Conservation (phyloP, 2,797 vertebrate species). For the Xenops minutus region DNA sequence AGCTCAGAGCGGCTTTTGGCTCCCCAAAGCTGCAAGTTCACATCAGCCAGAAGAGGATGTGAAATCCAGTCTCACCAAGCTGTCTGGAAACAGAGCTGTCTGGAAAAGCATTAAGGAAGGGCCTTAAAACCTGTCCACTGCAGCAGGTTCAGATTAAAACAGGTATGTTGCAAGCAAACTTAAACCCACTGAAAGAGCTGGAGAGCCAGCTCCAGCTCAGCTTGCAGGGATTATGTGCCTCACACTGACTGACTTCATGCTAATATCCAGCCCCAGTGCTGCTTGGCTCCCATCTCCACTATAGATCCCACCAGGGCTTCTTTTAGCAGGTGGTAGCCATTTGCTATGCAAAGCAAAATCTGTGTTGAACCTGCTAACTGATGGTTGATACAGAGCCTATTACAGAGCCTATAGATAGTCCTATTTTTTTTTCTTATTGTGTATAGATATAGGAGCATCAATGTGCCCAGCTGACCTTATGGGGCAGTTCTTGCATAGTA, state of each 20-base stretch:
- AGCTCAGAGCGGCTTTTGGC: not conserved
- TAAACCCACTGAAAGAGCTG: not conserved
- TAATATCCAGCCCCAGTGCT: not conserved
- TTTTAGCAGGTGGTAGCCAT: not conserved
- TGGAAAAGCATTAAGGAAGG: not conserved
- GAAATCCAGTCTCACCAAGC: conserved; percentile 25
- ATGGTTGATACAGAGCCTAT: not conserved
- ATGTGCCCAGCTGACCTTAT: not conserved
- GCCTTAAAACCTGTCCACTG: conserved; percentile 3
- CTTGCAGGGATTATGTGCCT: not conserved
- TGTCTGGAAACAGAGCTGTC: conserved; percentile 40
- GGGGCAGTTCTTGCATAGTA: not conserved
- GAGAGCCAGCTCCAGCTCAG: not conserved
- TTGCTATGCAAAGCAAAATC: not conserved
- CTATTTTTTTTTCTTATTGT: not conserved
- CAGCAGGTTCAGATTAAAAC: conserved; percentile 49
- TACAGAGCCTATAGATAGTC: not conserved
- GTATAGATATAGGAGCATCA: fast-evolving
- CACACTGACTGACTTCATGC: not conserved
- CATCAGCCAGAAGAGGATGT: not conserved
- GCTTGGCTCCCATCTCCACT: not conserved
- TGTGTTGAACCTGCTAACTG: not conserved
- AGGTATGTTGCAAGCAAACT: not conserved
- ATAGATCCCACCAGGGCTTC: not conserved
- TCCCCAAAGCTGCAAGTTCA: not conserved